Evolutionary conservation across 2,797 vertebrate genomes (phyloP).

Genomic region (Chromobotia macracanthus): DNA sequence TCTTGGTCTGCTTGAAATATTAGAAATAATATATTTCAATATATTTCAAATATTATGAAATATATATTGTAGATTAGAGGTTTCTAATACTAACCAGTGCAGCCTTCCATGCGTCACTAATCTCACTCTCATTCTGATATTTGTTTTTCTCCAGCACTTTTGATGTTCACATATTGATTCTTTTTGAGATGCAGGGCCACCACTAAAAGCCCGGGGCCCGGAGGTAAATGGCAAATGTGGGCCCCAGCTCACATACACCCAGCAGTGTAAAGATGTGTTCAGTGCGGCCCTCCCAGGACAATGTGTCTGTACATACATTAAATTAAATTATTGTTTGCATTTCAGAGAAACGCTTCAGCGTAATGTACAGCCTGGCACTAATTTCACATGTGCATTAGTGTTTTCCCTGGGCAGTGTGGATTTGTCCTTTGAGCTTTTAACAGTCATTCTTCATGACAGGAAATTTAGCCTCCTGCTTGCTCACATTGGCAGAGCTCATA

Average conservation of each 20-base stretch:
- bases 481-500: slow-evolving; percentile 8
- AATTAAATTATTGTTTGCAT: background rate
- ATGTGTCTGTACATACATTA: background rate
- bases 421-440: slow-evolving; percentile 49
- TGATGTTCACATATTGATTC: slow-evolving; percentile 22
- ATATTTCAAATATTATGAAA: too few relatives aligned
- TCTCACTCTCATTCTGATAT: slow-evolving; percentile 53
- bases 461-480: slow-evolving; percentile 33
- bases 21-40: too few relatives aligned
- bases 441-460: slow-evolving; percentile 30
- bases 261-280: background rate
- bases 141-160: slow-evolving; percentile 4
- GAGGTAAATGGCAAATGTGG: slow-evolving; percentile 59
- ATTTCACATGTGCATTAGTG: slow-evolving; percentile 36
- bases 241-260: background rate
- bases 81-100: slow-evolving; percentile 70
- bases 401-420: slow-evolving; percentile 41
- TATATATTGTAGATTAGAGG: too few relatives aligned
- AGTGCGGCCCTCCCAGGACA: background rate
- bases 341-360: background rate
- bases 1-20: slow-evolving; percentile 30
- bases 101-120: slow-evolving; percentile 75
- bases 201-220: too few relatives aligned
- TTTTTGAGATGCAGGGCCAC: slow-evolving; percentile 59
- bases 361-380: too few relatives aligned